Conservation (phyloP, 2,888 invertebrate genomes). For the Agrochola lychnidis region DNA sequence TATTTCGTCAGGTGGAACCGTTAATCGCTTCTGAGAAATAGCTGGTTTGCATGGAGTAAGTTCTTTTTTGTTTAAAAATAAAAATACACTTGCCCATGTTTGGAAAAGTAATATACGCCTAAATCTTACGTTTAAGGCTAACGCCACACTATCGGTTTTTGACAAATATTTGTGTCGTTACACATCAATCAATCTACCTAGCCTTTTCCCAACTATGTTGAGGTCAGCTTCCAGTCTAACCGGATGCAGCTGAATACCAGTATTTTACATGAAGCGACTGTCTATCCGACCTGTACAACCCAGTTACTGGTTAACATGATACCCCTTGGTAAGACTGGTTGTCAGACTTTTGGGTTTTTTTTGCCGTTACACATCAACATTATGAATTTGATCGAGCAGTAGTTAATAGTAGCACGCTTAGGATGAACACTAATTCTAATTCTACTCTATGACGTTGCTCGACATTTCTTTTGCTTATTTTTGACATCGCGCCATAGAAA, state of each 20-base stretch:
- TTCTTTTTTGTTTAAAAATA: slow-evolving; percentile 37
- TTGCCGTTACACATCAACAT: no score
- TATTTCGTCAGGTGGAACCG: slow-evolving; percentile 83
- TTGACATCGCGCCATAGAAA: not conserved
- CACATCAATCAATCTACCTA: no score
- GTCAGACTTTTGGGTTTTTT: no score
- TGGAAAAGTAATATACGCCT: not conserved
- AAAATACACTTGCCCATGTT: slow-evolving; percentile 36
- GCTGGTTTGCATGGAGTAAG: slow-evolving; percentile 38
- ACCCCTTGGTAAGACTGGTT: no score
- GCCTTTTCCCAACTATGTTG: no score
- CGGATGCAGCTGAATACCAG: no score
- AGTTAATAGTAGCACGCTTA: not conserved
- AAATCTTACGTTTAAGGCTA: no score
- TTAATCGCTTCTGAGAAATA: slow-evolving; percentile 59
- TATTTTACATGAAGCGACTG: no score
- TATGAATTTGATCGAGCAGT: not conserved
- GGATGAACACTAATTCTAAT: not conserved
- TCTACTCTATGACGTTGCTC: not conserved
- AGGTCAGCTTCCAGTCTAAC: no score
- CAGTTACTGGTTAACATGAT: no score
- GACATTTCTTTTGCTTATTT: not conserved
- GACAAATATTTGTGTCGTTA: not conserved
- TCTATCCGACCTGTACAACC: no score
- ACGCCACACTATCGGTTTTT: not conserved